Conservation (phyloP, 1,140 invertebrate species). For the Cyrtorhinus lividipennis region DNA sequence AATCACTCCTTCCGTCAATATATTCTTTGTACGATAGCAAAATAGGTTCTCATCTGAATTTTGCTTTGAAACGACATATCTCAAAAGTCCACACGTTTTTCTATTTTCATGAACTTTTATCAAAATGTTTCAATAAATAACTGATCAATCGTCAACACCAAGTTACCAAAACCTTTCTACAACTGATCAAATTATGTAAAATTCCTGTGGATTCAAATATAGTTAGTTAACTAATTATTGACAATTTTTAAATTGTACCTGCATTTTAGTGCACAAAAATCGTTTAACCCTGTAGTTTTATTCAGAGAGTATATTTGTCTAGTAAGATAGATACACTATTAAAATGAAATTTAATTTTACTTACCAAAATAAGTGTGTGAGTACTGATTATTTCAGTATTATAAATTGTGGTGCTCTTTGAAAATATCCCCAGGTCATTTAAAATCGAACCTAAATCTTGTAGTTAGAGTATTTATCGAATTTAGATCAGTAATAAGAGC, state of each 20-base stretch:
- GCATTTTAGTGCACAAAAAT: neutral
- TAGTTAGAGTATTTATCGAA: neutral
- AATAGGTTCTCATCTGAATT: neutral
- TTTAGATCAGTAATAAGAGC: neutral
- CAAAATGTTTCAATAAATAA: neutral
- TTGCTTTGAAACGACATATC: neutral
- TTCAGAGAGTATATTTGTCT: neutral
- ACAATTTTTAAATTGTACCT: neutral
- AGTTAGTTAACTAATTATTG: neutral
- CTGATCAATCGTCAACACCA: neutral
- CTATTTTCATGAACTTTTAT: neutral
- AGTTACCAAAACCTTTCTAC: neutral
- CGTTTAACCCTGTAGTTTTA: neutral
- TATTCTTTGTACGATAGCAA: neutral
- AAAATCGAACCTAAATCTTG: neutral
- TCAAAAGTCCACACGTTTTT: neutral
- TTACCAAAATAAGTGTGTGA: neutral
- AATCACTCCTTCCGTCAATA: neutral
- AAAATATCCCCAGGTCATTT: neutral
- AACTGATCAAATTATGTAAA: neutral
- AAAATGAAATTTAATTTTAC: neutral
- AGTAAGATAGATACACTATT: neutral
- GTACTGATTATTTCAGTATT: no score
- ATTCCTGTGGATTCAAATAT: neutral
- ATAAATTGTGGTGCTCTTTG: neutral